phyloP scores from a whole-genome alignment of 2,888 invertebrate species.

The Stenolophus ochropezus region DNA sequence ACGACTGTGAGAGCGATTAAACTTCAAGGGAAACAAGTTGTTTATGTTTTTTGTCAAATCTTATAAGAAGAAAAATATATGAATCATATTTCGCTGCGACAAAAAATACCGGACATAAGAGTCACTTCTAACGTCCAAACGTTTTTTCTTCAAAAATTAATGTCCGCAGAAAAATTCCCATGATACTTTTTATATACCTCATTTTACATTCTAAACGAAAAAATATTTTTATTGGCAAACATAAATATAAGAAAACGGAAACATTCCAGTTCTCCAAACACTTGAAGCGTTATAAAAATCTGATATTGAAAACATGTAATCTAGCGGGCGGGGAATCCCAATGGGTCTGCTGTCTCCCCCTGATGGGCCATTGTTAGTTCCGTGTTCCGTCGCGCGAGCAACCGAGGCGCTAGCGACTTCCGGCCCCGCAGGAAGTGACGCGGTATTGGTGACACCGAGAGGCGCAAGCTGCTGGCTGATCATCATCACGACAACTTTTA shows the following conservation, averaged over 20 bases:
- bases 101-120: conserved; percentile 31
- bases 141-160: conserved; percentile 25
- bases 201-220: conserved; percentile 35
- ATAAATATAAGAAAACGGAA: conserved; percentile 52
- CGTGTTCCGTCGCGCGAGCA: conserved; percentile 19
- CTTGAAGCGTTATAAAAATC: conserved; percentile 52
- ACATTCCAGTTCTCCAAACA: conserved; percentile 6
- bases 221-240: conserved; percentile 35
- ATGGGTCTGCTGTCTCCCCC: not conserved
- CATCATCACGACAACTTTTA: conserved; percentile 9
- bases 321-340: conserved; percentile 5
- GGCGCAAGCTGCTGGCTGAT: conserved; percentile 27
- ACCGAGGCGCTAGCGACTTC: conserved; percentile 26
- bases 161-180: conserved; percentile 25
- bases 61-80: not conserved
- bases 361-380: conserved; percentile 49
- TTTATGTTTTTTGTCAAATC: not conserved
- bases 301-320: conserved; percentile 50
- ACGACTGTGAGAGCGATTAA: not conserved
- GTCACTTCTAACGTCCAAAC: not conserved
- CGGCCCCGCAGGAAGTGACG: conserved; percentile 22
- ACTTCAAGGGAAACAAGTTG: not conserved
- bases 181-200: conserved; percentile 28
- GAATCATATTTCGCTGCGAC: conserved; percentile 3
- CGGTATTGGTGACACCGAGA: conserved; percentile 49